Conservation (phyloP, 2,888 invertebrate genomes). For the Ischnura elegans region DNA sequence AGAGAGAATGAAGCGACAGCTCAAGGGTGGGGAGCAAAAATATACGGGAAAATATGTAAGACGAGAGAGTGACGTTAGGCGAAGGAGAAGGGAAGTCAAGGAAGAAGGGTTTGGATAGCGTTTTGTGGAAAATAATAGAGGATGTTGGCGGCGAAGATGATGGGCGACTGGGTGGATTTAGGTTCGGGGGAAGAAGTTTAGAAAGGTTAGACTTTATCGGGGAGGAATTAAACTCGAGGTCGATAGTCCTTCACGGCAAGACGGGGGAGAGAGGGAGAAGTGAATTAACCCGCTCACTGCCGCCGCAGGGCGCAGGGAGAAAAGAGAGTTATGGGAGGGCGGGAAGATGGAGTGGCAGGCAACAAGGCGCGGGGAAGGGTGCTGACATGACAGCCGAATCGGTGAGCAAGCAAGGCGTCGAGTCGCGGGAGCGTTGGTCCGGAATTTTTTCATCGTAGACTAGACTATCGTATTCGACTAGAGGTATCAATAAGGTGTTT, state of each 20-base stretch:
- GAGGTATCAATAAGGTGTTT: neutral
- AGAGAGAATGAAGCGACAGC: no score
- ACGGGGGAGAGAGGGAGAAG: neutral
- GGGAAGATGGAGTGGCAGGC: neutral
- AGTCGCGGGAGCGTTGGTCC: neutral
- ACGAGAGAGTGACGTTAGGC: neutral
- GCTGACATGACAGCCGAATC: neutral
- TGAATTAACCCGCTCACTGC: slow-evolving; percentile 55
- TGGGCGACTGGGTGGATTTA: neutral
- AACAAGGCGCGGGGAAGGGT: neutral
- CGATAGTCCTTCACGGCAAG: slow-evolving; percentile 24
- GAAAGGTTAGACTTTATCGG: neutral
- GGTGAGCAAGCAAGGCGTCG: neutral
- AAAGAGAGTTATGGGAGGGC: slow-evolving; percentile 13
- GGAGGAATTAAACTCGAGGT: slow-evolving; percentile 45
- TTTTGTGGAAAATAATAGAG: neutral
- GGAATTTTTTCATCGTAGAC: neutral
- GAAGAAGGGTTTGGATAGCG: neutral
- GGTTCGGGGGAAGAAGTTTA: neutral
- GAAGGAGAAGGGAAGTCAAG: neutral
- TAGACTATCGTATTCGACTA: neutral
- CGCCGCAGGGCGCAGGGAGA: no score
- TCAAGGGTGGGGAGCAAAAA: neutral
- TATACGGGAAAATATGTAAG: neutral
- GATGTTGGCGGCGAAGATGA: neutral